Evolutionary conservation across 1,140 invertebrate species (phyloP), one percentile per base, ranked within the genome.

Genomic region (Orchesella cincta): DNA sequence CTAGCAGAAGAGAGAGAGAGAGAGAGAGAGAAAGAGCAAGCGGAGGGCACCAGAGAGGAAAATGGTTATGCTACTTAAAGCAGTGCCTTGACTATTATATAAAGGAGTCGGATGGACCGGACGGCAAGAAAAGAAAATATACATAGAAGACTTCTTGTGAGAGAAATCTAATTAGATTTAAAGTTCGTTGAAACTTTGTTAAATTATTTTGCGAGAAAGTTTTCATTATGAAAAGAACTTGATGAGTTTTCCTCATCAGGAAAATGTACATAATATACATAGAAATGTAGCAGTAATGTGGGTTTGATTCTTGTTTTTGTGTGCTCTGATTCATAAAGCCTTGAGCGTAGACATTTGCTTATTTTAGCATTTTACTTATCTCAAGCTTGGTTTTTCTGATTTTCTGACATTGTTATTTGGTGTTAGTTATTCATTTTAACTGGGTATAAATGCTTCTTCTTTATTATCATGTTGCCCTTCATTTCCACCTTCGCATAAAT

Each of bases 191-290:
- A 81, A 81, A 81, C 80, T 81, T 81, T 81, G 80, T 81, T 79
- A 81, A 81, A 81, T 81, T 81, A 81, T 81, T 81, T 81, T 81
- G 78, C 80, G 75, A 79, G 80, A 81, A 81, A 81, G 80, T 81
- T 81, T 81, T 79, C 78, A 81, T 81, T 81, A 81, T 81, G 78
- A 81, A 81, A 81, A 79, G 77, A 78, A 78, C 76, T 81, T 81
- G 79, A 81, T 81, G 80, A 81, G 80, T 79, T 81, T 81, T 79
- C 74, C 78, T 76, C 80, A 81, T 81, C 80, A 81, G 74, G 80
- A 79, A 78, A 81, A 81, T 81, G 75, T 28, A 73, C 35, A 46
- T 67, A 67, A 67, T 67, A 67, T 67, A 67, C 62, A 67, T 67
- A 67, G 62, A 67, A 67, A 67, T 67, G 62, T 67, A 67, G 33